These are phyloP conservation scores for Ptiloglossa arizonensis DNA, from an alignment of 1,140 invertebrate species.

Conservation along the genomic window DNA sequence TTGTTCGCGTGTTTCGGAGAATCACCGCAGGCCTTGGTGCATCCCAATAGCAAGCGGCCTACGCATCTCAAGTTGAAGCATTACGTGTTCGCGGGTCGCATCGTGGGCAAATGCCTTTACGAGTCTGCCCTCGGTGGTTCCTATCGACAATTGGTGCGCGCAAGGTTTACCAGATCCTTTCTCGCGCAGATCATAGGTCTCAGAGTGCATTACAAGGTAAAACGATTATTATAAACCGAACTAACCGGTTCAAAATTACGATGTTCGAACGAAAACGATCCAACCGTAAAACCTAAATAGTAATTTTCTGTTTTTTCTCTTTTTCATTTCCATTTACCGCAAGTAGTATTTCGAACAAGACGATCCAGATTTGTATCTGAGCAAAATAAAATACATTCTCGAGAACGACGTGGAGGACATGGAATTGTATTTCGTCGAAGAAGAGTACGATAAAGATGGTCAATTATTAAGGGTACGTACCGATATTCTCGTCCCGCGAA, in stretches of 20 bases:
- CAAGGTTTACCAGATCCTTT: slow-evolving; percentile 95
- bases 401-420: slow-evolving; percentile 94
- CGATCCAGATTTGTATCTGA: slow-evolving; percentile 95
- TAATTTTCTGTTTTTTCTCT: neutral
- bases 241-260: too few relatives aligned
- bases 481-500: neutral
- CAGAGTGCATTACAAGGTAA: slow-evolving; percentile 93
- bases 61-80: slow-evolving; percentile 91
- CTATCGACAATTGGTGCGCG: slow-evolving; percentile 94
- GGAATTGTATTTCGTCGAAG: slow-evolving; percentile 94
- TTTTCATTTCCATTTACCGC: neutral
- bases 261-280: too few relatives aligned
- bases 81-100: slow-evolving; percentile 96
- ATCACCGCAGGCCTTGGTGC: slow-evolving; percentile 92
- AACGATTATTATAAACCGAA: too few relatives aligned
- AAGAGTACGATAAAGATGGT: slow-evolving; percentile 91
- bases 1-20: slow-evolving; percentile 94
- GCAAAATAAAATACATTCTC: slow-evolving; percentile 95
- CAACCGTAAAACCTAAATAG: neutral
- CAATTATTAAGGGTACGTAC: slow-evolving; percentile 84
- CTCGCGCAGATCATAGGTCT: slow-evolving; percentile 96
- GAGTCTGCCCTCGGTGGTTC: slow-evolving; percentile 94
- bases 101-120: slow-evolving; percentile 96
- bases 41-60: slow-evolving; percentile 91
- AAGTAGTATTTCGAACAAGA: slow-evolving; percentile 96